Evolutionary conservation across 1,140 invertebrate genomes (phyloP), one percentile per base, ranked within the genome.

Genomic region (Neelides sp.): DNA sequence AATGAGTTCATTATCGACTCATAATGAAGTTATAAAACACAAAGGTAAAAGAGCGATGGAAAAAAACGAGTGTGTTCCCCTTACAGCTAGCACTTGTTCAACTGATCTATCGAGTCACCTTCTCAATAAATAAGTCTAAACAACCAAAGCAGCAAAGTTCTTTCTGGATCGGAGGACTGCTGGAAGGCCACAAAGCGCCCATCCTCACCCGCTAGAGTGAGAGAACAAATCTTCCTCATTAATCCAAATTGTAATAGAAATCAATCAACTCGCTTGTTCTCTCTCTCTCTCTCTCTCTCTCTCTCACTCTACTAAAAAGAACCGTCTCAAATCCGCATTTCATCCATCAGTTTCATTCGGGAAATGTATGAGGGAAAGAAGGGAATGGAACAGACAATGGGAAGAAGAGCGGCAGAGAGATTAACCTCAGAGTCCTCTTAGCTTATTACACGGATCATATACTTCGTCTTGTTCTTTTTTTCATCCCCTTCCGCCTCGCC

Each of bases 191-290:
- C n/a, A n/a, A n/a, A n/a, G n/a, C n/a, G n/a, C n/a, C n/a, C n/a
- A n/a, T n/a, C n/a, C n/a, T n/a, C n/a, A n/a, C n/a, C n/a, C n/a
- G n/a, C n/a, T n/a, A n/a, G n/a, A n/a, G n/a, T n/a, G n/a, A n/a
- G n/a, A n/a, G n/a, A 44, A 44, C 41, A 44, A 51, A 44, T 51
- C 32, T 28, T 22, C 19, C 34, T 51, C 49, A 51, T 51, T 51
- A 42, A 51, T 44, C 41, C 49, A 51, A 46, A 52, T 52, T 52
- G 50, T 32, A 52, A 40, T 41, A 19, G 39, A 42, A 51, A 56
- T 48, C 37, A 47, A 52, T 45, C 46, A 57, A 20, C 15, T 32
- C 35, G 32, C 32, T 28, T 41, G 17, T 48, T 56, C 5, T 22
- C 12, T 15, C 7, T 42, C 24, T 4, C 12, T 20, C 5, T 47